Evolutionary conservation across 2,888 invertebrate genomes (phyloP).

Genomic region (Agrotis segetum): DNA sequence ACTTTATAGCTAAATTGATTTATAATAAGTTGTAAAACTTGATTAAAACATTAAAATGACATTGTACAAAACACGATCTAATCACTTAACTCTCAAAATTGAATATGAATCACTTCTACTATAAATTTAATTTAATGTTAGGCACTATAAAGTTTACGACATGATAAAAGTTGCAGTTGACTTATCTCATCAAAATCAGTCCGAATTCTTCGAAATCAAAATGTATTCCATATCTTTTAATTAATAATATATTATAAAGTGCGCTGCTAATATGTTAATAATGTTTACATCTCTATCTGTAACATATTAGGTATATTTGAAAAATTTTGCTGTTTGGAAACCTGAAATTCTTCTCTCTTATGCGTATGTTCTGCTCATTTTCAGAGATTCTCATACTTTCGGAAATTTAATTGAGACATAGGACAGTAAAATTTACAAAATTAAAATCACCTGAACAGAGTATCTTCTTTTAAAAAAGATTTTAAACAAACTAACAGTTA

Average conservation of each 20-base stretch:
- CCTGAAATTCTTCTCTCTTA: neutral
- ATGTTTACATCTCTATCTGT: too few species aligned
- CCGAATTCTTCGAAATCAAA: constrained; percentile 17
- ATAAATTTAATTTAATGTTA: constrained; percentile 39
- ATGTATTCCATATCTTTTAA: neutral
- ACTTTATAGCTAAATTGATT: constrained; percentile 43
- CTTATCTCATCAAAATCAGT: constrained; percentile 22
- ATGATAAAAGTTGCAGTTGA: constrained; percentile 25
- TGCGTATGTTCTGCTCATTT: neutral
- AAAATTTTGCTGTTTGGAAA: neutral
- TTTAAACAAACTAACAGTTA: too few species aligned
- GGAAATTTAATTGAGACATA: too few species aligned
- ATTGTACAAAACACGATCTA: constrained; percentile 38
- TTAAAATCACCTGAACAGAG: too few species aligned
- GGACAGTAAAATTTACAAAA: too few species aligned
- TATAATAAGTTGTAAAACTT: constrained; percentile 47
- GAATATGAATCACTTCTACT: constrained; percentile 41
- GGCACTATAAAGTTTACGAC: constrained; percentile 41
- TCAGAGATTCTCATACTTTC: neutral
- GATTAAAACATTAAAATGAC: constrained; percentile 56
- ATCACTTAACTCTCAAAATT: constrained; percentile 43
- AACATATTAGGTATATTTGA: neutral
- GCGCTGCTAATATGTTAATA: neutral
- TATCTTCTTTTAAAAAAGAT: too few species aligned
- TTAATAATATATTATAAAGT: neutral